A percentile compares a stretch with the other conserved stretches of the same genome.
Evolutionary conservation across 2,888 invertebrate species (phyloP).

Genomic region (Meteorus colon): DNA sequence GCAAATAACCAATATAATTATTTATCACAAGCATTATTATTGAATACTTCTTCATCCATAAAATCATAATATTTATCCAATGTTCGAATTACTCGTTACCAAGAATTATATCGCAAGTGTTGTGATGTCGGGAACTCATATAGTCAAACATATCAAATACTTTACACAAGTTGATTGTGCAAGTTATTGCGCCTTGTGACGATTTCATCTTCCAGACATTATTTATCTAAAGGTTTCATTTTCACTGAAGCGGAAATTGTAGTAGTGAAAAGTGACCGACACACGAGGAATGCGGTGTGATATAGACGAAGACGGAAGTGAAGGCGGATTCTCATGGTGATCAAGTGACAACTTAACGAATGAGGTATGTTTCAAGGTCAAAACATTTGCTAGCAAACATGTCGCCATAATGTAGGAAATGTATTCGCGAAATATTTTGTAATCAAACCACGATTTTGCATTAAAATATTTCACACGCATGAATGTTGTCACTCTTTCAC

Average conservation of each 20-base stretch:
- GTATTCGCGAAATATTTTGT: not conserved
- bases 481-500: too few species aligned
- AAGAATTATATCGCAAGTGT: not conserved
- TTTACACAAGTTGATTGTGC: not conserved
- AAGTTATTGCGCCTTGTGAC: not conserved
- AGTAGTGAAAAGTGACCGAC: conserved; percentile 4
- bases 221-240: not conserved
- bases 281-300: not conserved
- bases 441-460: not conserved
- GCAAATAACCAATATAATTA: not conserved
- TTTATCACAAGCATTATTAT: not conserved
- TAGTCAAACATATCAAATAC: not conserved
- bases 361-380: conserved; percentile 19
- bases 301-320: conserved; percentile 10
- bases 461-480: not conserved
- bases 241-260: not conserved
- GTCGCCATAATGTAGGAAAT: not conserved
- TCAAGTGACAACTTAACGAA: not conserved
- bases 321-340: conserved; percentile 1
- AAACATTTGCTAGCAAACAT: not conserved
- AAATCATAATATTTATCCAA: not conserved
- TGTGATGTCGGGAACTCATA: not conserved
- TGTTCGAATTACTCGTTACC: not conserved
- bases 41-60: not conserved
- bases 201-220: not conserved